phyloP scores from a whole-genome alignment of 2,888 invertebrate genomes.

The Polietes domitor region DNA sequence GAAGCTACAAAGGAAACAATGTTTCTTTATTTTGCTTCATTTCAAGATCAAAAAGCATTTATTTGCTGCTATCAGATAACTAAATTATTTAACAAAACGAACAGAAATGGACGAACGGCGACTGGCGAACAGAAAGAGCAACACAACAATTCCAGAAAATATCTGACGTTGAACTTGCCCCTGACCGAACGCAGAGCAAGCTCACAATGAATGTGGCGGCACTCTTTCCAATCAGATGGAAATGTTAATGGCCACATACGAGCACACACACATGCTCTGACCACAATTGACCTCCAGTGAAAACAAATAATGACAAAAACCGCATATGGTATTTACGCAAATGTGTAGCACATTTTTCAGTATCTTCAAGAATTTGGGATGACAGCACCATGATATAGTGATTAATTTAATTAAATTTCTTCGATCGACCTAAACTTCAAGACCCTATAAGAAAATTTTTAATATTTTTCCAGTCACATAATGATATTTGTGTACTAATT shows the following conservation, averaged over 20 bases:
- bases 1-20: neutral
- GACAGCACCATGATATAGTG: too few relatives aligned
- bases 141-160: neutral
- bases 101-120: neutral
- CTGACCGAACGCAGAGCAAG: neutral
- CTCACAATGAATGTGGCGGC: neutral
- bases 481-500: too few relatives aligned
- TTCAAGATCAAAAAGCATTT: slow-evolving; percentile 21
- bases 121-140: neutral
- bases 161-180: slow-evolving; percentile 10
- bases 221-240: slow-evolving; percentile 17
- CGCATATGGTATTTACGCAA: too few relatives aligned
- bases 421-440: too few relatives aligned
- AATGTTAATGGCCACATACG: neutral
- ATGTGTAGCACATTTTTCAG: too few relatives aligned
- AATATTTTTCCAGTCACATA: too few relatives aligned
- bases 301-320: too few relatives aligned
- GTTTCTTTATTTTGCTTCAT: slow-evolving; percentile 5
- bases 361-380: too few relatives aligned
- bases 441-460: too few relatives aligned
- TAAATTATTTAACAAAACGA: slow-evolving; percentile 25
- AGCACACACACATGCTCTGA: neutral
- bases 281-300: neutral
- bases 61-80: slow-evolving; percentile 20
- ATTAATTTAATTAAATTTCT: too few relatives aligned